phyloP scores from a whole-genome alignment of 2,797 vertebrate species.

The Vireo griseus region DNA sequence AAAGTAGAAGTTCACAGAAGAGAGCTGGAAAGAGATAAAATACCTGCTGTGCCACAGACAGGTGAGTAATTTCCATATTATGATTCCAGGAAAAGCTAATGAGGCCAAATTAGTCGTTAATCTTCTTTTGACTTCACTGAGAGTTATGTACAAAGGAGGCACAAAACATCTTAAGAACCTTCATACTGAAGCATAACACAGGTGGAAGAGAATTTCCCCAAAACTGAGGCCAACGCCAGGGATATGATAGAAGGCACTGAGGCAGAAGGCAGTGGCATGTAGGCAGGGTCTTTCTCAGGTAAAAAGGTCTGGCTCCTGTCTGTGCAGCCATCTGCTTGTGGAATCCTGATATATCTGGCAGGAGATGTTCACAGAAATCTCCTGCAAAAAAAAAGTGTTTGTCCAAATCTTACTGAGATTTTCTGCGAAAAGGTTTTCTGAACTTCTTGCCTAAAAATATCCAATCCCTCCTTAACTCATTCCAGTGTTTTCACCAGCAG shows the following conservation, averaged over 20 bases:
- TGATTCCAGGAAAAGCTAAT: neutral
- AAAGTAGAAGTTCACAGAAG: neutral
- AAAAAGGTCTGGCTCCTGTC: neutral
- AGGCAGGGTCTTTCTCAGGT: neutral
- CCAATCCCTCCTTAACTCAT: neutral
- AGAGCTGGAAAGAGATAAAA: neutral
- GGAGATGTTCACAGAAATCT: neutral
- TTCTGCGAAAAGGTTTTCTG: neutral
- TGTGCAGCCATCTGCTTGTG: neutral
- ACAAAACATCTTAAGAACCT: neutral
- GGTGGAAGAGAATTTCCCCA: neutral
- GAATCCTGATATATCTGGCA: neutral
- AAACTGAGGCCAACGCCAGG: rapidly evolving
- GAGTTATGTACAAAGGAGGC: neutral
- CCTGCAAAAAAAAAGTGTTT: neutral
- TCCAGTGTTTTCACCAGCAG: neutral
- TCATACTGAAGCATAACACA: neutral
- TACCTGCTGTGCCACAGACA: rapidly evolving
- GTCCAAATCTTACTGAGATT: neutral
- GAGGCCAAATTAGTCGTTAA: neutral
- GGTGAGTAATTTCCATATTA: neutral
- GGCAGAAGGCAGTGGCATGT: neutral
- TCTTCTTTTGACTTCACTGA: neutral
- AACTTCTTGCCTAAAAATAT: neutral
- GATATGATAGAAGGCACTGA: neutral